Conservation (phyloP, 2,113 vertebrate species). For the Cheirogaleus medius region DNA sequence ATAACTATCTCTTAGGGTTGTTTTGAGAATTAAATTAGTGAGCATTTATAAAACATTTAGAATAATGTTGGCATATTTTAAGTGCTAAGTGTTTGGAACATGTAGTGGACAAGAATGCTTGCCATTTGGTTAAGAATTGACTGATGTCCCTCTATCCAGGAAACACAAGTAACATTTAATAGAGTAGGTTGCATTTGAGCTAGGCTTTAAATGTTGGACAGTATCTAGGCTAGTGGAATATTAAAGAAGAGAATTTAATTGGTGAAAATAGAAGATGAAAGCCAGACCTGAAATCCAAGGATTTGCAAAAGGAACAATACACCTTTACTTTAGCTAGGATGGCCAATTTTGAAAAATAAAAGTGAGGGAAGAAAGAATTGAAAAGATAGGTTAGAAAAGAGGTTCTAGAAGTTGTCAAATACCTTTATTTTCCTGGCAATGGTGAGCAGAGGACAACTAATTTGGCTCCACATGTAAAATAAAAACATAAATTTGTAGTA, state of each 20-base stretch:
- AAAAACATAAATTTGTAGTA: background rate
- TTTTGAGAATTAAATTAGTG: background rate
- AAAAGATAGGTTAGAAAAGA: background rate
- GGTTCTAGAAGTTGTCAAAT: background rate
- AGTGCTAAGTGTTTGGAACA: background rate
- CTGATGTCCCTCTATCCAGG: background rate
- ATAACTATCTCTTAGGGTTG: background rate
- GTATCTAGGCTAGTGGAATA: background rate
- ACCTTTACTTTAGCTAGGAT: background rate
- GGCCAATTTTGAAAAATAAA: background rate
- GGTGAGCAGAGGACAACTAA: background rate
- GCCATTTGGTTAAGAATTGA: background rate
- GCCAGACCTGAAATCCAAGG: background rate
- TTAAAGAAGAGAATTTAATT: background rate
- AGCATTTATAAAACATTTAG: background rate
- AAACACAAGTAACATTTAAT: background rate
- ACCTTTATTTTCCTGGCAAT: background rate
- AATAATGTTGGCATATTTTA: background rate
- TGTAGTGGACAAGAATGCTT: background rate
- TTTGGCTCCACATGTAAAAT: background rate
- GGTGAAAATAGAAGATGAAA: background rate
- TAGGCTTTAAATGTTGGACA: background rate
- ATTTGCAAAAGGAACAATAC: background rate
- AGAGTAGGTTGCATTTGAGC: background rate
- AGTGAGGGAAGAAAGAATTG: background rate